Evolutionary conservation across 2,797 vertebrate species (phyloP).

Genomic region (Leontocebus nigricollis): DNA sequence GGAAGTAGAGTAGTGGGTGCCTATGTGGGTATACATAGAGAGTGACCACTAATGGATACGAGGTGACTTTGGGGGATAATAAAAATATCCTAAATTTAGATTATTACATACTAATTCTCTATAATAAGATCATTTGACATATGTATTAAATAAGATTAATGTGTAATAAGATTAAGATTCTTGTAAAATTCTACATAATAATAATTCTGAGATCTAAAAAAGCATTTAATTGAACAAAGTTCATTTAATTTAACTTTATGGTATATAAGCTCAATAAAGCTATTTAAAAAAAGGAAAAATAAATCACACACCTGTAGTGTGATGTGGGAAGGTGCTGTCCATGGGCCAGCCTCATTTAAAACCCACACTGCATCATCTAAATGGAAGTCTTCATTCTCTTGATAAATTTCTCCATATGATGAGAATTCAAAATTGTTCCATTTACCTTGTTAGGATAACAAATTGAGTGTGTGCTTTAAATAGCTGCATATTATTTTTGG

Average conservation of each 20-base stretch:
- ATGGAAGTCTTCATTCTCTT: not conserved
- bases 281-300: not conserved
- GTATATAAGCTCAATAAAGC: not conserved
- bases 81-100: not conserved
- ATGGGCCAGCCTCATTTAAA: not conserved
- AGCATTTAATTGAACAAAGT: not conserved
- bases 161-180: not conserved
- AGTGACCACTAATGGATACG: not conserved
- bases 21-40: accelerated
- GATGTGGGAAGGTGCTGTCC: not conserved
- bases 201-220: not conserved
- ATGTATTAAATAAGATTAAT: not conserved
- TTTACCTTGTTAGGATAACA: conserved; percentile 1
- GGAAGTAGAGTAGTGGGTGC: not conserved
- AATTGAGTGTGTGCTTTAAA: not conserved
- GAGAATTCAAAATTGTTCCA: not conserved
- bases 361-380: not conserved
- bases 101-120: not conserved
- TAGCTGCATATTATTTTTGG: not conserved
- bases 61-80: not conserved
- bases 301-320: not conserved
- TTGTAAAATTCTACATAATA: not conserved
- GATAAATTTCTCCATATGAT: not conserved
- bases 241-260: not conserved
- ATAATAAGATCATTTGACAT: not conserved